Evolutionary conservation across 1,140 invertebrate species (phyloP).

Genomic region (Nymphalis io): DNA sequence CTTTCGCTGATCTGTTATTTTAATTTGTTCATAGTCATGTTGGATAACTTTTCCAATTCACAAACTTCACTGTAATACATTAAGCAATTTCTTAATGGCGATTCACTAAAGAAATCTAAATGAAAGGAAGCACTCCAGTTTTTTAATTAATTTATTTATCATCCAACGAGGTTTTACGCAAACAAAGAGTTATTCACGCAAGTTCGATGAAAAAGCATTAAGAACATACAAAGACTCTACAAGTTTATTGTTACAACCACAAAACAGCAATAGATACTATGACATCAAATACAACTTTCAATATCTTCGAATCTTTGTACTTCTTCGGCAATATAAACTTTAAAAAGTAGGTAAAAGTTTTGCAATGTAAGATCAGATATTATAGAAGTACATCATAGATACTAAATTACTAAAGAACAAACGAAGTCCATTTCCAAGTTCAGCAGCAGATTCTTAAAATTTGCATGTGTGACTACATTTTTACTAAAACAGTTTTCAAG

Average conservation of each 20-base stretch:
- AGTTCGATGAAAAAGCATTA: conserved; percentile 1
- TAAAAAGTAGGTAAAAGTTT: too few species aligned
- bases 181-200: conserved; percentile 7
- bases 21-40: conserved; percentile 4
- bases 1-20: conserved; percentile 3
- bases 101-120: neutral
- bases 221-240: neutral
- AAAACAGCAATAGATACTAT: neutral
- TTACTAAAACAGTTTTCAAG: neutral
- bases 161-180: neutral
- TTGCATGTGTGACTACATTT: neutral
- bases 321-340: neutral
- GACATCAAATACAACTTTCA: neutral
- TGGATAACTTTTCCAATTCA: conserved; percentile 3
- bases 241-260: conserved; percentile 3
- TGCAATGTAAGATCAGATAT: neutral
- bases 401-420: neutral
- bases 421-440: neutral
- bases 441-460: neutral
- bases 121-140: conserved; percentile 2
- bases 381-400: too few species aligned
- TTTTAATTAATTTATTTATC: conserved; percentile 10
- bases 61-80: conserved; percentile 1
- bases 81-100: conserved; percentile 8
- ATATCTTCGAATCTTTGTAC: neutral